Conservation (phyloP, 2,113 vertebrate genomes). For the Protobothrops flavoviridis region DNA sequence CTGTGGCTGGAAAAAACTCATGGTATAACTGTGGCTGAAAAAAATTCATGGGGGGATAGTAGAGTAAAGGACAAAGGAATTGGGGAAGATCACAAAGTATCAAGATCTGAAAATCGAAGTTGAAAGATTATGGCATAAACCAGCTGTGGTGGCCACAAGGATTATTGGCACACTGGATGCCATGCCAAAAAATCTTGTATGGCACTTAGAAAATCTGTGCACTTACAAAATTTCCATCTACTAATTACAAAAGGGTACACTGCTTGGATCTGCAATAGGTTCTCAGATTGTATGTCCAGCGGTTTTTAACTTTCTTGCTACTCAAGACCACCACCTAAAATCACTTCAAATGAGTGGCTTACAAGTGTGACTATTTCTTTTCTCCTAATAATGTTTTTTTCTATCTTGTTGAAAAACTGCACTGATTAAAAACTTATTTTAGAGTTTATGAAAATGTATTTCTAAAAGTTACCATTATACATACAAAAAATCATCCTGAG, state of each 20-base stretch:
- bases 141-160: not conserved
- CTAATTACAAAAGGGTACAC: not conserved
- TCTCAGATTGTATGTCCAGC: not conserved
- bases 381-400: not conserved
- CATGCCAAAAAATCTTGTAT: not conserved
- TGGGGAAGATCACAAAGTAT: not conserved
- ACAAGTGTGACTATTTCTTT: not conserved
- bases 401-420: not conserved
- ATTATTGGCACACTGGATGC: not conserved
- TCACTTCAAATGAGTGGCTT: too few relatives aligned
- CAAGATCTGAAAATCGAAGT: not conserved
- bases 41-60: not conserved
- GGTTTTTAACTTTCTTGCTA: not conserved
- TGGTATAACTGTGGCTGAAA: not conserved
- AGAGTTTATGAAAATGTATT: not conserved
- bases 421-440: not conserved
- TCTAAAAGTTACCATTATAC: conserved; percentile 45
- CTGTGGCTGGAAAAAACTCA: not conserved
- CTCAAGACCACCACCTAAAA: not conserved
- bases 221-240: not conserved
- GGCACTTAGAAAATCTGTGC: not conserved
- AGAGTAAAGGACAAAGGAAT: not conserved
- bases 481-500: conserved; percentile 94
- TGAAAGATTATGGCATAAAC: not conserved
- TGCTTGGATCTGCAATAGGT: not conserved